Percentiles rank a stretch among this genome's conserved stretches.
phyloP scores from a whole-genome alignment of 30 jellyfish, hydroid and myxozoan species.

The Aurelia aurita complex sp. Pacific region DNA sequence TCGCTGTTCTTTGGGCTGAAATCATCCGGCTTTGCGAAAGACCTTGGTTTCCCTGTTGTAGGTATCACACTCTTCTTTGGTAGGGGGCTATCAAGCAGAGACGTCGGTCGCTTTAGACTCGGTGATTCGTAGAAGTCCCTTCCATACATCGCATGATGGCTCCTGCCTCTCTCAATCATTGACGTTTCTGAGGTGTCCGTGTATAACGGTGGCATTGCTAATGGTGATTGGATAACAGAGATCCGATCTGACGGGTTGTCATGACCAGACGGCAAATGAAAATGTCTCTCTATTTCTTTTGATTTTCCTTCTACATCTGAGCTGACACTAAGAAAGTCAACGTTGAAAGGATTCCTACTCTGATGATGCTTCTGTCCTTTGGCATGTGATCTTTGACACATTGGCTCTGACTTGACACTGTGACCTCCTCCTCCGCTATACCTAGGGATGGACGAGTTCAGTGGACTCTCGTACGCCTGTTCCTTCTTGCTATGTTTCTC shows the following conservation, averaged over 20 bases:
- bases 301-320: conserved; percentile 44
- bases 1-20: conserved; percentile 48
- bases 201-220: conserved; percentile 35
- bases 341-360: conserved; percentile 61
- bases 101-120: conserved; percentile 19
- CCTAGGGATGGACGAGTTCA: conserved; percentile 53
- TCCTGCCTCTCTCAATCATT: conserved; percentile 1
- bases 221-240: conserved; percentile 60
- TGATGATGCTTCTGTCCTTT: conserved; percentile 15
- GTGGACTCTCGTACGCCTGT: conserved; percentile 61
- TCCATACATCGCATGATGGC: not conserved
- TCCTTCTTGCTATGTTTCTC: conserved; percentile 54
- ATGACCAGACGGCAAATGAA: conserved; percentile 20
- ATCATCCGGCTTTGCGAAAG: conserved; percentile 39
- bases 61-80: conserved; percentile 32
- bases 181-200: conserved; percentile 15
- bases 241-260: conserved; percentile 52
- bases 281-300: conserved; percentile 32
- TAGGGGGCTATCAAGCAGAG: conserved; percentile 48
- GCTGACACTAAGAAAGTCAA: conserved; percentile 69
- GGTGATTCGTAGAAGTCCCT: conserved; percentile 1
- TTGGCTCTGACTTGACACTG: conserved; percentile 18
- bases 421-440: conserved; percentile 38
- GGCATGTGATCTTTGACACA: not conserved
- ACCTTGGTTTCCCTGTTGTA: conserved; percentile 46